Conservation (phyloP, 2,888 invertebrate genomes). For the Ophioninae sp. region DNA sequence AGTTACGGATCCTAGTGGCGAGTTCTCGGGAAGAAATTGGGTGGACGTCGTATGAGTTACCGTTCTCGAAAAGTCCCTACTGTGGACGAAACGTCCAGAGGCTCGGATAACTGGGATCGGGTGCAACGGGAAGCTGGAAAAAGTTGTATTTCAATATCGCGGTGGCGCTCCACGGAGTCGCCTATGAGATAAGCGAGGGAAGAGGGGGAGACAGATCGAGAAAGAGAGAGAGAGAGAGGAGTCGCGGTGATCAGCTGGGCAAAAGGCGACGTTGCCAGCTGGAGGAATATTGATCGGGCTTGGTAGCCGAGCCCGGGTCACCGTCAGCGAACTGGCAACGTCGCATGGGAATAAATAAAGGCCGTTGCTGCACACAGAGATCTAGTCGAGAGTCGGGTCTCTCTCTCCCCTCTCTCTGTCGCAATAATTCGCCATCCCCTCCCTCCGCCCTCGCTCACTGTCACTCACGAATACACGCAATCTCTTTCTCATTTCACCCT, state of each 20-base stretch:
- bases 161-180: background rate
- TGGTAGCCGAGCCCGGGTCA: slow-evolving; percentile 70
- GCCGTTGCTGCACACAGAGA: slow-evolving; percentile 28
- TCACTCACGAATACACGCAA: no score
- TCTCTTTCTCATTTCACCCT: background rate
- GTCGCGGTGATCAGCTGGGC: slow-evolving; percentile 74
- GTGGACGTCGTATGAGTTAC: background rate
- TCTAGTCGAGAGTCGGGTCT: background rate
- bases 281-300: slow-evolving; percentile 67
- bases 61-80: background rate
- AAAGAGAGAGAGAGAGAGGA: slow-evolving; percentile 8
- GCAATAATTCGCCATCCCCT: background rate
- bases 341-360: slow-evolving; percentile 66
- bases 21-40: background rate
- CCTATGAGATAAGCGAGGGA: background rate
- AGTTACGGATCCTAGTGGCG: background rate
- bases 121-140: slow-evolving; percentile 8
- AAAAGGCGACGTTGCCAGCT: slow-evolving; percentile 71
- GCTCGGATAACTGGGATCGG: slow-evolving; percentile 22
- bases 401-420: slow-evolving; percentile 20
- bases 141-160: background rate
- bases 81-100: background rate
- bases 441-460: background rate
- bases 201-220: background rate
- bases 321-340: slow-evolving; percentile 74